Conservation (phyloP, 1,140 invertebrate genomes). For the Chrysopa pallens region DNA sequence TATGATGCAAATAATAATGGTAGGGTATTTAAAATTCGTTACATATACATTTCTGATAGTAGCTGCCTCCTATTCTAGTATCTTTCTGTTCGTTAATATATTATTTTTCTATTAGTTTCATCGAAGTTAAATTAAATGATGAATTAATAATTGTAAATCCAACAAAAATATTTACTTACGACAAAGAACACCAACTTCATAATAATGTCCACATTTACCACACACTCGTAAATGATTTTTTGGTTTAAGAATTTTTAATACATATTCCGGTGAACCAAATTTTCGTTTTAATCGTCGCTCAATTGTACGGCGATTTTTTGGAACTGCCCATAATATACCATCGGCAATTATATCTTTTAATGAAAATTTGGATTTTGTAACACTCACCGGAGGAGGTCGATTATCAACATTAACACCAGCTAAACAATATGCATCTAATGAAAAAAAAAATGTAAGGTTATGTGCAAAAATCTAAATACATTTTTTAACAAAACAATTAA, state of each 20-base stretch:
- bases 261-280: constrained; percentile 42
- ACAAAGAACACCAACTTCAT: constrained; percentile 58
- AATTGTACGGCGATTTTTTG: constrained; percentile 51
- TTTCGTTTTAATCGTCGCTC: constrained; percentile 53
- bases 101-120: too few species aligned
- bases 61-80: too few species aligned
- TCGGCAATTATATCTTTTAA: constrained; percentile 45
- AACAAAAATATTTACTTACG: constrained; percentile 35
- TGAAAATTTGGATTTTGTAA: constrained; percentile 16
- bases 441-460: constrained; percentile 8
- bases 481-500: not conserved
- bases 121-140: too few species aligned
- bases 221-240: constrained; percentile 61
- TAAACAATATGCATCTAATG: constrained; percentile 17
- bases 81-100: too few species aligned
- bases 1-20: too few species aligned
- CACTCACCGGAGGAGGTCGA: constrained; percentile 3
- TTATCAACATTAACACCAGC: constrained; percentile 15
- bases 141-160: too few species aligned
- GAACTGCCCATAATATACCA: constrained; percentile 67
- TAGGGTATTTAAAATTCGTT: too few species aligned
- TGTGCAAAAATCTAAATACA: not conserved
- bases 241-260: constrained; percentile 44
- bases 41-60: too few species aligned
- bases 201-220: constrained; percentile 58